phyloP scores from a whole-genome alignment of 2,797 vertebrate species.

The Netta rufina region DNA sequence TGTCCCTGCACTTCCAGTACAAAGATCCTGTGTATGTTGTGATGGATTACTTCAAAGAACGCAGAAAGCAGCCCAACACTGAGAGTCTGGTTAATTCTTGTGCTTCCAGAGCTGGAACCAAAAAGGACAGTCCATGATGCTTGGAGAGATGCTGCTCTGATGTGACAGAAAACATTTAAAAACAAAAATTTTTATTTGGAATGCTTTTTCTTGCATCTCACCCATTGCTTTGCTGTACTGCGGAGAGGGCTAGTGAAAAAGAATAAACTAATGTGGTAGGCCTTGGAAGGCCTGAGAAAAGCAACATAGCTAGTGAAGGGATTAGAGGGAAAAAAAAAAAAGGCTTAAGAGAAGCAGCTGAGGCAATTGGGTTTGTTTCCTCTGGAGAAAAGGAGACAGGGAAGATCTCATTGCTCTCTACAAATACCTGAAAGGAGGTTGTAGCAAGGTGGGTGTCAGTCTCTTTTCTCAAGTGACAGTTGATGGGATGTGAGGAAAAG shows the following conservation, averaged over 20 bases:
- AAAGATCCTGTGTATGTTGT: accelerated
- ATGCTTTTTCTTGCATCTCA: background rate
- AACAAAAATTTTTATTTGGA: background rate
- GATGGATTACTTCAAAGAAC: background rate
- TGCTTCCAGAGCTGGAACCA: background rate
- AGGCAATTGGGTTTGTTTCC: no score
- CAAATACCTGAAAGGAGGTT: no score
- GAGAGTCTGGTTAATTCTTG: background rate
- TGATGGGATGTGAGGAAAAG: no score
- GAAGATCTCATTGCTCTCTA: no score
- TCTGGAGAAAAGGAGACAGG: no score
- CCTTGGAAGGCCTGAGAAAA: conserved; percentile 47
- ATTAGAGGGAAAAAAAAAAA: no score
- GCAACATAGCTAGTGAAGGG: no score
- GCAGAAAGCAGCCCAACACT: background rate
- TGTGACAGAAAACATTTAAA: no score
- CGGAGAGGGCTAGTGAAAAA: conserved; percentile 31
- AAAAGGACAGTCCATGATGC: no score
- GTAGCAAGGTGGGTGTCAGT: no score
- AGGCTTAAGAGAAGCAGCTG: no score
- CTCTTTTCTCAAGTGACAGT: no score
- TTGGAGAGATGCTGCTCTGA: background rate
- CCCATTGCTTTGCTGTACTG: conserved; percentile 30
- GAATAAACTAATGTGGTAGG: conserved; percentile 66
- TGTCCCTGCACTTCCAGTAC: accelerated